Evolutionary conservation across 2,888 invertebrate species (phyloP).

Genomic region (Biston stratarius): DNA sequence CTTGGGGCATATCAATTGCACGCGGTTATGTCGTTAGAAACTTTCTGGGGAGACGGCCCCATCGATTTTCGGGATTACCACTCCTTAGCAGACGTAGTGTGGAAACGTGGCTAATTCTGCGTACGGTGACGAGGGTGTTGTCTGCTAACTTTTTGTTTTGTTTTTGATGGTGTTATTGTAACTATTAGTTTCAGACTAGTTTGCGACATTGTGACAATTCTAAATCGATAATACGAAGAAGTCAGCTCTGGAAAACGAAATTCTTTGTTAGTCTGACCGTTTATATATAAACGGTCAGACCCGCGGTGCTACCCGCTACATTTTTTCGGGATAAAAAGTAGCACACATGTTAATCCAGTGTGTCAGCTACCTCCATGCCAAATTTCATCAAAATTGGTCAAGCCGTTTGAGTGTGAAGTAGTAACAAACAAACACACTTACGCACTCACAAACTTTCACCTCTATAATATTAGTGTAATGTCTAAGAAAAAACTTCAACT

Average conservation of each 20-base stretch:
- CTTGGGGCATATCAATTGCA: slow-evolving; percentile 86
- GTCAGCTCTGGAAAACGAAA: no score
- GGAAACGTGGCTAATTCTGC: slow-evolving; percentile 47
- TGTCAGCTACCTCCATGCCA: no score
- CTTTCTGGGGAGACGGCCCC: slow-evolving; percentile 71
- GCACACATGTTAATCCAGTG: no score
- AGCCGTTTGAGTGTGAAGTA: no score
- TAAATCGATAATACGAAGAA: not conserved
- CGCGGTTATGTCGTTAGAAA: slow-evolving; percentile 87
- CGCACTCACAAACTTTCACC: no score
- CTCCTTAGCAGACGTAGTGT: slow-evolving; percentile 52
- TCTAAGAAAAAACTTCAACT: no score
- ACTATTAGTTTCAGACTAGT: not conserved
- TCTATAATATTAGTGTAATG: no score
- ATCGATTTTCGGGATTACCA: slow-evolving; percentile 81
- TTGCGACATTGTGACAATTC: not conserved
- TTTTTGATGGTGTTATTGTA: slow-evolving; percentile 16
- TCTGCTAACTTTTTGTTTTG: slow-evolving; percentile 33
- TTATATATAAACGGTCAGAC: no score
- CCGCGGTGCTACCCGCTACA: no score
- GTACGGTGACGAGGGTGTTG: slow-evolving; percentile 38
- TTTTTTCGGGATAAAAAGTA: no score
- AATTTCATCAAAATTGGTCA: no score
- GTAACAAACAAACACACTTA: no score
- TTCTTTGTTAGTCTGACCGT: not conserved